Conservation (phyloP, 2,888 invertebrate species). For the Acanthoscelides obtectus region DNA sequence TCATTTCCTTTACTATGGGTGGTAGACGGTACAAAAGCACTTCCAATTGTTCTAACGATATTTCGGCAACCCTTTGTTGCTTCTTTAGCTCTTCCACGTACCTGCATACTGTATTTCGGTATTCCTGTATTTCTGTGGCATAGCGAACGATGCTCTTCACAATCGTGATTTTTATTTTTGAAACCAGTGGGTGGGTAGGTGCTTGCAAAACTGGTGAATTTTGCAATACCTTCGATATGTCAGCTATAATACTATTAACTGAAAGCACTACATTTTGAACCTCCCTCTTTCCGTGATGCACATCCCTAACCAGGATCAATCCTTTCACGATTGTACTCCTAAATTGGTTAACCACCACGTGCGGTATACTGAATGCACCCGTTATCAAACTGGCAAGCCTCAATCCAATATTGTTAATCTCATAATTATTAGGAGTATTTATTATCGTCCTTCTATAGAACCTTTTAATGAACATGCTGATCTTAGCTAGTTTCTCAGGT, state of each 20-base stretch:
- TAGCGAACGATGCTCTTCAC: neutral
- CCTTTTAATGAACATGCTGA: neutral
- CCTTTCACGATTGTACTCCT: neutral
- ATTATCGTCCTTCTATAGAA: neutral
- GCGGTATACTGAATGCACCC: neutral
- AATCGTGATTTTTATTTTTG: neutral
- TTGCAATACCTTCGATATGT: neutral
- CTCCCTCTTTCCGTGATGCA: neutral
- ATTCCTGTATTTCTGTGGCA: neutral
- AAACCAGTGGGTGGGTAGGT: neutral
- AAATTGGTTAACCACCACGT: neutral
- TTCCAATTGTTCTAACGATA: neutral
- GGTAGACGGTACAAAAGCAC: neutral
- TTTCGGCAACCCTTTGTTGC: neutral
- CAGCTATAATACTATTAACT: neutral
- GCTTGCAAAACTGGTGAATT: neutral
- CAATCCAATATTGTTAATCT: neutral
- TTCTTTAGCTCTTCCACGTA: neutral
- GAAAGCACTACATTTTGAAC: neutral
- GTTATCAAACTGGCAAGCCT: neutral
- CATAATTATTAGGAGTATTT: neutral
- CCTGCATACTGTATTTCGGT: neutral
- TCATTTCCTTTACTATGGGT: neutral
- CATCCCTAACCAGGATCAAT: neutral
- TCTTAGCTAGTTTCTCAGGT: neutral